Percentiles rank a stretch among this genome's conserved stretches.
Evolutionary conservation across 2,888 invertebrate species (phyloP).

Genomic region (Caenorhabditis wallacei): DNA sequence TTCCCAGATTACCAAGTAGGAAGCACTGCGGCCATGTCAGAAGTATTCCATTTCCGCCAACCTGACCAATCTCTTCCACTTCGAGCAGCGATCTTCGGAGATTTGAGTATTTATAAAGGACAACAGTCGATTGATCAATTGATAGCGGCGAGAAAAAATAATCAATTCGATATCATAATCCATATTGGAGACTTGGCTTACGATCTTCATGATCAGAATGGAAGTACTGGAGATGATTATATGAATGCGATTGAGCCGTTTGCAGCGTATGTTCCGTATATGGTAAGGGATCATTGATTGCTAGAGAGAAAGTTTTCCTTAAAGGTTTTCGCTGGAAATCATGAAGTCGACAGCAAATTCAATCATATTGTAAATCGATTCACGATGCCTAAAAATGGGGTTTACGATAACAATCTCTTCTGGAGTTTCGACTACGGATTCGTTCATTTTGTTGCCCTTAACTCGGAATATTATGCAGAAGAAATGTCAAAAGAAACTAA

Average conservation of each 20-base stretch:
- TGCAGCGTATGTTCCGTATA: conserved; percentile 88
- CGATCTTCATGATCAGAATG: conserved; percentile 91
- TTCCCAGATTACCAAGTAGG: conserved; percentile 78
- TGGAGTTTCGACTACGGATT: conserved; percentile 90
- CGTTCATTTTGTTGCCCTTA: conserved; percentile 92
- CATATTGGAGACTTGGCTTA: conserved; percentile 93
- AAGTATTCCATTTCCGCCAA: conserved; percentile 72
- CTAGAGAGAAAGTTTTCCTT: neutral
- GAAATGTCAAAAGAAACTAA: conserved; percentile 90
- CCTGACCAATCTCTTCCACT: conserved; percentile 69
- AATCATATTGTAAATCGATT: conserved; percentile 94
- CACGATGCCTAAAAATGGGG: conserved; percentile 89
- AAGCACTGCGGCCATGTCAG: conserved; percentile 69
- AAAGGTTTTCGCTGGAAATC: conserved; percentile 87
- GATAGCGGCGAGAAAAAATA: conserved; percentile 90
- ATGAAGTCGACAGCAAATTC: conserved; percentile 89
- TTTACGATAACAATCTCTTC: conserved; percentile 80
- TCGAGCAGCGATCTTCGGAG: conserved; percentile 91
- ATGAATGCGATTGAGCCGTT: conserved; percentile 65
- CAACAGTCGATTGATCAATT: conserved; percentile 89
- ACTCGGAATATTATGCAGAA: conserved; percentile 93
- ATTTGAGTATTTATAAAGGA: conserved; percentile 95
- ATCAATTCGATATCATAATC: conserved; percentile 83
- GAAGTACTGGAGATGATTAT: conserved; percentile 86
- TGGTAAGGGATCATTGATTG: conserved; percentile 85